Conservation (phyloP, 1,140 invertebrate species). For the Magallana angulata region DNA sequence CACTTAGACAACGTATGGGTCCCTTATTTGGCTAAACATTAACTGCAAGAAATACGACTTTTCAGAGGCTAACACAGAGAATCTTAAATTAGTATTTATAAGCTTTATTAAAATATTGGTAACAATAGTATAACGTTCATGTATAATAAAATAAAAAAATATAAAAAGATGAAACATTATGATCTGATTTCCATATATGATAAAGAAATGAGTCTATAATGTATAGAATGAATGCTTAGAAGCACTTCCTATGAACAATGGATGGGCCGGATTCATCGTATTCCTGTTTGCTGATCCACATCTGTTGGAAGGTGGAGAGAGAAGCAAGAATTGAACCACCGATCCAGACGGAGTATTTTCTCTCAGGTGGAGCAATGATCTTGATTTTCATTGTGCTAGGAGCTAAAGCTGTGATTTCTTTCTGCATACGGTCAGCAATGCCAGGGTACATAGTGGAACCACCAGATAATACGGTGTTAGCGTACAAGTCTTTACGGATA, state of each 20-base stretch:
- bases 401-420: constrained; percentile 74
- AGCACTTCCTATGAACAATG: constrained; percentile 81
- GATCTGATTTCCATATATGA: too few species aligned
- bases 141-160: too few species aligned
- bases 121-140: too few species aligned
- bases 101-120: too few species aligned
- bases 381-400: constrained; percentile 86
- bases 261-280: constrained; percentile 96
- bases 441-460: constrained; percentile 87
- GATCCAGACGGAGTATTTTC: constrained; percentile 85
- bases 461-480: constrained; percentile 88
- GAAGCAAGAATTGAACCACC: constrained; percentile 81
- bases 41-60: too few species aligned
- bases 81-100: too few species aligned
- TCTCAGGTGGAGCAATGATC: constrained; percentile 92
- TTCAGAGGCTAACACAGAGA: too few species aligned
- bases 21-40: too few species aligned
- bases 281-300: constrained; percentile 96
- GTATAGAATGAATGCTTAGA: too few species aligned
- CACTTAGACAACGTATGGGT: too few species aligned
- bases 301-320: constrained; percentile 83
- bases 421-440: constrained; percentile 83
- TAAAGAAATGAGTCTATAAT: too few species aligned
- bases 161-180: too few species aligned
- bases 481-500: constrained; percentile 93